phyloP scores from a whole-genome alignment of 2,888 invertebrate genomes.

The Caenorhabditis sinica region DNA sequence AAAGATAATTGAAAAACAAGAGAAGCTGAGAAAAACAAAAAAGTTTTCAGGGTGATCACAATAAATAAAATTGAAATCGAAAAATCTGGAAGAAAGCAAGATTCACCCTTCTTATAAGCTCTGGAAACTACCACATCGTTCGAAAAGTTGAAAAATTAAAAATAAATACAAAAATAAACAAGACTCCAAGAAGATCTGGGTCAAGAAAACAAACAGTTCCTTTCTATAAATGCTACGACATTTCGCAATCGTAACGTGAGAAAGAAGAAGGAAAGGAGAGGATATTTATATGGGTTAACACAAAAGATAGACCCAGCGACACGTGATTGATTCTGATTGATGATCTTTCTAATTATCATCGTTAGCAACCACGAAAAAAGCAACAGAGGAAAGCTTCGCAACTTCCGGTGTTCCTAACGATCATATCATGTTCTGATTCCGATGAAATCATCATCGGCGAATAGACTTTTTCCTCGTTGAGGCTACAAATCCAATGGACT shows the following conservation, averaged over 20 bases:
- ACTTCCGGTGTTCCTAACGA: constrained; percentile 8
- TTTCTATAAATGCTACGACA: constrained; percentile 19
- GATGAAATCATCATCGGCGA: constrained; percentile 4
- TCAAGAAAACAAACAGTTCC: constrained; percentile 37
- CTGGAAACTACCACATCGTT: not conserved
- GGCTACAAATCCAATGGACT: constrained; percentile 51
- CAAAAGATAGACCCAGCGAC: not conserved
- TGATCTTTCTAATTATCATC: constrained; percentile 10
- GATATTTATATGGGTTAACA: constrained; percentile 42
- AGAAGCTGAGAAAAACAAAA: constrained; percentile 7
- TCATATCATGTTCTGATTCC: constrained; percentile 16
- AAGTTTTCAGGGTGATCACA: constrained; percentile 5
- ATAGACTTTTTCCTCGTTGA: constrained; percentile 28
- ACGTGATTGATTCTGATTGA: constrained; percentile 31
- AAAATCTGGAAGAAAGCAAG: not conserved
- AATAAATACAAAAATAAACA: constrained; percentile 35
- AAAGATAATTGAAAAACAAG: constrained; percentile 12
- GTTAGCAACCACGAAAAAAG: not conserved
- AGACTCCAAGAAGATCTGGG: constrained; percentile 8
- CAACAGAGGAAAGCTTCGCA: not conserved
- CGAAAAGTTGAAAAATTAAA: not conserved
- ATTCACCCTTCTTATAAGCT: not conserved
- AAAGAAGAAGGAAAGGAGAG: constrained; percentile 2
- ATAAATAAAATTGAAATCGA: not conserved
- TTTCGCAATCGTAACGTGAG: constrained; percentile 38